Evolutionary conservation across 2,888 invertebrate genomes (phyloP), one percentile per base, ranked within the genome.

Genomic region (Amphipyra tragopoginis): DNA sequence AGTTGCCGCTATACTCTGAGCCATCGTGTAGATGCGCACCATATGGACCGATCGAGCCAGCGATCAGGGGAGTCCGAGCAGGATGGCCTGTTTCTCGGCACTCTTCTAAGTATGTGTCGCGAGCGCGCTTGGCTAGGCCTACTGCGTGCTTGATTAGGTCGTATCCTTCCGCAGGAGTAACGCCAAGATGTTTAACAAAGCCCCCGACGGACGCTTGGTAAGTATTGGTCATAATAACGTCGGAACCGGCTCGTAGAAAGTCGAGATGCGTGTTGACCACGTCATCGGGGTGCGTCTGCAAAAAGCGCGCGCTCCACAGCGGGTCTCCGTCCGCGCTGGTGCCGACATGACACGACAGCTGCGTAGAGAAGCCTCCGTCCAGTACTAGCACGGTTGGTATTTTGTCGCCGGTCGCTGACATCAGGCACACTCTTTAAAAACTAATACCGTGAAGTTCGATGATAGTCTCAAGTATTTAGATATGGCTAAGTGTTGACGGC

Each of bases 31-130:
- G 93, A 79, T 96, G 96, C 0, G 98, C 99, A 0, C 98, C 99
- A 85, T 98, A 99, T 0, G 99, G 98, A 0, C 99, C 99, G 21
- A 99, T 96, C 0, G 98, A 98, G 0, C 98, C 99, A 0, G 97
- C 98, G 52, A 99, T 95, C 44, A 96, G 84, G 3, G 97, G 96
- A 14, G 84, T 82, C 1, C 66, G 79, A 7, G 69, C 68, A 9
- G 75, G 69, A 34, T 68, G 53, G 1, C 75, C 73, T 15, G 67
- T 74, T 5, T 86, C 73, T 0, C 77, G 74, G 77, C 93, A 91
- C 80, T 96, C 95, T 47, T 95, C 86, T 33, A 95, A 72, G 81
- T 95, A 97, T 54, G 91, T 94, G n/a, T 95, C 92, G 50, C 96
- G 95, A 0, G 98, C 98, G 58, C 94, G 93, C 80, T 96, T 96